A percentile compares a stretch with the other conserved stretches of the same genome.
These are phyloP conservation scores for Paramisgurnus dabryanus DNA, from an alignment of 2,113 vertebrate species.

Conservation along the genomic window DNA sequence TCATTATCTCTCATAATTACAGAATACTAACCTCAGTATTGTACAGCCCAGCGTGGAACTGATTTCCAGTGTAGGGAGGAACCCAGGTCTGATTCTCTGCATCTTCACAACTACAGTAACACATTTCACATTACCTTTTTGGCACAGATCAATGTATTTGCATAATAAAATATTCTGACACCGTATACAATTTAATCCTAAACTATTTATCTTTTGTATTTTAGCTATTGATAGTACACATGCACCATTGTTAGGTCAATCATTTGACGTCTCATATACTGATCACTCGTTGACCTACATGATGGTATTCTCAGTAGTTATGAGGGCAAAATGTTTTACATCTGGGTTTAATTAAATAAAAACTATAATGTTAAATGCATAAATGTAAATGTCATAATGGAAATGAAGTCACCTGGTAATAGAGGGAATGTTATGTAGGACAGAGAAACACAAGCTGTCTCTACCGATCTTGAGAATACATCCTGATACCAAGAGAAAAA, in stretches of 20 bases:
- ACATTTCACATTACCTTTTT: no score
- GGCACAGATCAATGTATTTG: not conserved
- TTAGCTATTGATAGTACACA: no score
- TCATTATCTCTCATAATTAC: not conserved
- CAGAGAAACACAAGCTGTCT: conserved; percentile 74
- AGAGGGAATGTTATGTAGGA: conserved; percentile 54
- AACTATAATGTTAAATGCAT: no score
- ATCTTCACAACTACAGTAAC: conserved; percentile 65
- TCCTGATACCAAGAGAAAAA: conserved; percentile 81
- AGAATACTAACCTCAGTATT: conserved; percentile 77
- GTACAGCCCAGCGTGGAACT: conserved; percentile 77
- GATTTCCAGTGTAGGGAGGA: conserved; percentile 62
- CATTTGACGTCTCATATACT: no score
- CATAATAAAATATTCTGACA: no score
- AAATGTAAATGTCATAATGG: not conserved
- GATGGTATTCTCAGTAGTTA: no score
- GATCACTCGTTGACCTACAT: no score
- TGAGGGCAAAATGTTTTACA: no score
- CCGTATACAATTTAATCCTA: no score
- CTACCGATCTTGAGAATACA: conserved; percentile 82
- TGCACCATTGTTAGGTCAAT: no score
- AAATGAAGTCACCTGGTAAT: conserved; percentile 67
- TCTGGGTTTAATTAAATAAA: no score
- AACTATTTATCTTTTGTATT: no score
- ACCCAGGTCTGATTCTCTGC: conserved; percentile 76